These are phyloP conservation scores for Phacellophora camtschatica DNA, from an alignment of 30 jellyfish, hydroid and myxozoan genomes.

Conservation along the genomic window DNA sequence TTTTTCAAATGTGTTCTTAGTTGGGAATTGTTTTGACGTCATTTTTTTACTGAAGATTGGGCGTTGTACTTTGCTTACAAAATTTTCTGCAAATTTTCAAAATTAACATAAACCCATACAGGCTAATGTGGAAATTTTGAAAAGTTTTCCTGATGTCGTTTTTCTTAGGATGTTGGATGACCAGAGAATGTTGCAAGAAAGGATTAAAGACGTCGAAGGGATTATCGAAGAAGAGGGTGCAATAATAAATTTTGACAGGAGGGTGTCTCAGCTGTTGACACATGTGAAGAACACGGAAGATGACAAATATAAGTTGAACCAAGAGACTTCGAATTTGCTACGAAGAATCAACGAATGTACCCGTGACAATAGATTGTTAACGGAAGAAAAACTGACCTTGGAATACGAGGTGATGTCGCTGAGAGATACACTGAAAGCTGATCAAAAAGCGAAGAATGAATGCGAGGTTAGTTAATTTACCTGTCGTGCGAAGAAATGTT, in stretches of 20 bases:
- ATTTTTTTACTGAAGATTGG: too few species aligned
- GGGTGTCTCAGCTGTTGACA: slow-evolving; percentile 50
- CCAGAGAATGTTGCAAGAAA: slow-evolving; percentile 45
- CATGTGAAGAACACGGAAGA: slow-evolving; percentile 49
- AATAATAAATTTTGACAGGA: slow-evolving; percentile 5
- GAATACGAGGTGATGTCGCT: slow-evolving; percentile 91
- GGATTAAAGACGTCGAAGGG: slow-evolving; percentile 55
- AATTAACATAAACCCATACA: too few species aligned
- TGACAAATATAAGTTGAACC: slow-evolving; percentile 43
- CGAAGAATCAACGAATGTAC: slow-evolving; percentile 57
- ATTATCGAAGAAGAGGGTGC: slow-evolving; percentile 53
- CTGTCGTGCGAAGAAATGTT: too few species aligned
- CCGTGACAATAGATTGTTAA: slow-evolving; percentile 67
- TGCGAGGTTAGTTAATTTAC: slow-evolving; percentile 71
- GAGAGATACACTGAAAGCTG: slow-evolving; percentile 56
- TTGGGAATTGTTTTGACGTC: too few species aligned
- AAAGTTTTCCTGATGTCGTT: too few species aligned
- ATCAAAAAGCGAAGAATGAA: slow-evolving; percentile 81
- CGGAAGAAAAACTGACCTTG: slow-evolving; percentile 65
- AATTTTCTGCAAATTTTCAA: too few species aligned
- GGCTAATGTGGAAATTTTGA: too few species aligned
- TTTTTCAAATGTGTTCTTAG: too few species aligned
- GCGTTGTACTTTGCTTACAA: too few species aligned
- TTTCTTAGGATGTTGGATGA: slow-evolving; percentile 34
- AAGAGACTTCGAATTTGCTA: slow-evolving; percentile 46